Conservation (phyloP, 2,888 invertebrate species). For the Ectemnius lituratus region DNA sequence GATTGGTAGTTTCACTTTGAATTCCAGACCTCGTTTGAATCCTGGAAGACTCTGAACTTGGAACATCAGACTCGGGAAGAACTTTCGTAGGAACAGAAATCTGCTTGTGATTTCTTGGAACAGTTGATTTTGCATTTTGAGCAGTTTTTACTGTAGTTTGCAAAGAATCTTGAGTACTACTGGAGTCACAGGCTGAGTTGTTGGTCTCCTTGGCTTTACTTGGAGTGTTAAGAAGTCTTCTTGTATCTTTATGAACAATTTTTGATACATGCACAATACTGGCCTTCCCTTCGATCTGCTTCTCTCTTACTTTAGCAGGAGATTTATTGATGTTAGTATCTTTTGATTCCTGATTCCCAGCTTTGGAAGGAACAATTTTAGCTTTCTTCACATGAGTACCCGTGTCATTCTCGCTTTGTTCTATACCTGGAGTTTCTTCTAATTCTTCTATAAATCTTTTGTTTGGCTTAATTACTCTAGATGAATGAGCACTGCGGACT, state of each 20-base stretch:
- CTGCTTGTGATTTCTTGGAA: constrained; percentile 58
- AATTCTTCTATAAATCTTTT: constrained; percentile 89
- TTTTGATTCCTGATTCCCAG: constrained; percentile 53
- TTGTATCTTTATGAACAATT: constrained; percentile 45
- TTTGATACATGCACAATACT: constrained; percentile 54
- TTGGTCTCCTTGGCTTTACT: constrained; percentile 51
- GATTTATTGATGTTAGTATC: constrained; percentile 41
- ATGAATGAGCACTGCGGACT: constrained; percentile 89
- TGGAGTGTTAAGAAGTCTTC: constrained; percentile 43
- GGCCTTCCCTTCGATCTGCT: constrained; percentile 43
- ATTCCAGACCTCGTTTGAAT: constrained; percentile 74
- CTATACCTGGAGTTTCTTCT: constrained; percentile 76
- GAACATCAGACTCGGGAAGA: constrained; percentile 73
- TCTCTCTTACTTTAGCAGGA: constrained; percentile 53
- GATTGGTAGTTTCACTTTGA: constrained; percentile 56
- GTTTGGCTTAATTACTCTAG: constrained; percentile 92
- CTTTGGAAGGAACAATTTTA: constrained; percentile 60
- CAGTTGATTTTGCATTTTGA: constrained; percentile 51
- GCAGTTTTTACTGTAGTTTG: constrained; percentile 43
- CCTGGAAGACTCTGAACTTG: constrained; percentile 75
- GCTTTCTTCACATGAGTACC: constrained; percentile 65
- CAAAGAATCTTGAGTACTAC: constrained; percentile 44
- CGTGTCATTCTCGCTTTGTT: constrained; percentile 67
- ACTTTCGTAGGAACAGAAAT: constrained; percentile 68
- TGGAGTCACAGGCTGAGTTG: constrained; percentile 27